Conservation (phyloP, 2,888 invertebrate species). For the Cylindroiulus punctatus region DNA sequence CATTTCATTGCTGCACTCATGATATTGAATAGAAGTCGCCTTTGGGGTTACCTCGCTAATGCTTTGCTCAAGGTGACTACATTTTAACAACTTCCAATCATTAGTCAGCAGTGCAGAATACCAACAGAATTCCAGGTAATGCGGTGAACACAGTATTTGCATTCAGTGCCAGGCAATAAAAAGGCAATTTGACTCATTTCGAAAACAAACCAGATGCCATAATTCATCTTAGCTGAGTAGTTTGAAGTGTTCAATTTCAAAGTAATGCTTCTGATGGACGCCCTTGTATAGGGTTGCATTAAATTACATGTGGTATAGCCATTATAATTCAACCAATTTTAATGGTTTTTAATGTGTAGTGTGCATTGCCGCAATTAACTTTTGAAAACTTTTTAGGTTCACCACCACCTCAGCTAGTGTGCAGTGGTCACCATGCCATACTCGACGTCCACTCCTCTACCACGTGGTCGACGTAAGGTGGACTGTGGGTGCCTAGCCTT, state of each 20-base stretch:
- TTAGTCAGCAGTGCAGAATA: not conserved
- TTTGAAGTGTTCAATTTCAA: not conserved
- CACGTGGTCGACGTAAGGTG: not conserved
- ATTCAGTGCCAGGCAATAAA: no score
- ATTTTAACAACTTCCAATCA: not conserved
- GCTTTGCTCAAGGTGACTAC: not conserved
- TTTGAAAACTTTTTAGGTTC: no score
- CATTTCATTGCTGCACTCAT: no score
- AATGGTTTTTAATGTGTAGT: not conserved
- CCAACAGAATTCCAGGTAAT: not conserved
- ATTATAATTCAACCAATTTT: not conserved
- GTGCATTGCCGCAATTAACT: not conserved
- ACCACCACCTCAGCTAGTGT: not conserved
- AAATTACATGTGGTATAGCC: not conserved
- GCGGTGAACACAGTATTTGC: not conserved
- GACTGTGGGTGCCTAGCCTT: constrained; percentile 1
- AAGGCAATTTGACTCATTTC: not conserved
- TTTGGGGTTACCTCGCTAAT: not conserved
- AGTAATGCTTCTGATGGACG: not conserved
- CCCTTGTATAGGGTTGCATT: not conserved
- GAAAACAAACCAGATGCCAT: not conserved
- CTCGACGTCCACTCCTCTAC: not conserved
- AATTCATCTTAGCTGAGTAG: not conserved
- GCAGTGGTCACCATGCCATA: not conserved
- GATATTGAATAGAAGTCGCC: not conserved